Conservation (phyloP, 2,113 vertebrate species). For the Cololabis saira region DNA sequence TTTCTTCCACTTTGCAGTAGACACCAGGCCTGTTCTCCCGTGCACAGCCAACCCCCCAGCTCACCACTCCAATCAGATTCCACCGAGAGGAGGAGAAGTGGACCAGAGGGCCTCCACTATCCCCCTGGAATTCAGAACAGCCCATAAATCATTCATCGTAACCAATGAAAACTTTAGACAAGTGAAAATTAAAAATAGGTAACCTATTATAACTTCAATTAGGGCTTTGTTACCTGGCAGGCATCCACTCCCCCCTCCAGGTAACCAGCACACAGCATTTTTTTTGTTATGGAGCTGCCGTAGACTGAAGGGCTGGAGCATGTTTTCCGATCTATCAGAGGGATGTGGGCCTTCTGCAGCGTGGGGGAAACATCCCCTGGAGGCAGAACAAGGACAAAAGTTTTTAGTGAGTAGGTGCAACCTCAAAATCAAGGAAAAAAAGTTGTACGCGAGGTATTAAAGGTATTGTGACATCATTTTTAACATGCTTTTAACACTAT, state of each 20-base stretch:
- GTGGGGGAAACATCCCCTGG: conserved; percentile 82
- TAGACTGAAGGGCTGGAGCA: conserved; percentile 84
- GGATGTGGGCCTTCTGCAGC: conserved; percentile 84
- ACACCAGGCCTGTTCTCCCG: conserved; percentile 82
- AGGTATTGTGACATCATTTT: no score
- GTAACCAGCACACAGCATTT: conserved; percentile 91
- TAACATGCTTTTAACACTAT: no score
- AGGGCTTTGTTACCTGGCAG: conserved; percentile 86
- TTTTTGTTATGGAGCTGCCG: conserved; percentile 74
- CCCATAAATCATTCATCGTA: not conserved
- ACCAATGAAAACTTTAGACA: not conserved
- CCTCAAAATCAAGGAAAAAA: not conserved
- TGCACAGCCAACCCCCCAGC: conserved; percentile 92
- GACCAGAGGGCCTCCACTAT: conserved; percentile 92
- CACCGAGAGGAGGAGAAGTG: conserved; percentile 62
- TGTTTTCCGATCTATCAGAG: conserved; percentile 69
- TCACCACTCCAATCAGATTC: conserved; percentile 89
- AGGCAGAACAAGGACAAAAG: conserved; percentile 1
- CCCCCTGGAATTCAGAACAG: conserved; percentile 81
- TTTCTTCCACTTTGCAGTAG: conserved; percentile 83
- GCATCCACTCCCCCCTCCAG: conserved; percentile 84
- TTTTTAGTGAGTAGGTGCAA: not conserved
- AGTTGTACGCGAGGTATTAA: not conserved
- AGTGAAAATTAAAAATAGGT: not conserved
- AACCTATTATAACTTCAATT: not conserved